These are phyloP conservation scores for Chouioia cunea DNA, from an alignment of 2,888 invertebrate species.

Conservation along the genomic window DNA sequence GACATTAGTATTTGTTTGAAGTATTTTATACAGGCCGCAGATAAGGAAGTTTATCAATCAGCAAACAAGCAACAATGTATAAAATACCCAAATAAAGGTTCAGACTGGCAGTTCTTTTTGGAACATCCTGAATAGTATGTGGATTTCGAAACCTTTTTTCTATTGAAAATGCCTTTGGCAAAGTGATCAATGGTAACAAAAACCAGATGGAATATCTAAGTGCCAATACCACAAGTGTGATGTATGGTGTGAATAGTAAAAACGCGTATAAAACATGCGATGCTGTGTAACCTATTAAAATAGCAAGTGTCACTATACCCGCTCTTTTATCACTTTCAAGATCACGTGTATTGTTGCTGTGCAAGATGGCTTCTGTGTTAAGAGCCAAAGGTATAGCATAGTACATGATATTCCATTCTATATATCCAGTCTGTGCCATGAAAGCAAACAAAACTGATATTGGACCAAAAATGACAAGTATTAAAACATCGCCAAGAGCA, in stretches of 20 bases:
- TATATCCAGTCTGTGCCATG: conserved; percentile 90
- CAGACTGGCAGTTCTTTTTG: conserved; percentile 88
- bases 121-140: conserved; percentile 84
- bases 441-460: conserved; percentile 94
- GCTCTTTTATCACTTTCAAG: conserved; percentile 88
- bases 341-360: conserved; percentile 95
- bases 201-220: conserved; percentile 90
- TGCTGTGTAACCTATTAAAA: conserved; percentile 89
- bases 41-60: conserved; percentile 64
- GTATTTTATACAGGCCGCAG: conserved; percentile 51
- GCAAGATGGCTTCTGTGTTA: conserved; percentile 95
- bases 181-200: conserved; percentile 86
- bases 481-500: conserved; percentile 91
- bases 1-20: conserved; percentile 18
- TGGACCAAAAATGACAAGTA: conserved; percentile 94
- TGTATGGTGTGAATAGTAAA: conserved; percentile 91
- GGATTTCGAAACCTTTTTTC: conserved; percentile 89
- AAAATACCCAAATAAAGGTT: conserved; percentile 93
- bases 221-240: conserved; percentile 87
- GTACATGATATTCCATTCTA: conserved; percentile 92
- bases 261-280: conserved; percentile 93
- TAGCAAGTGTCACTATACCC: conserved; percentile 95
- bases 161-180: conserved; percentile 89
- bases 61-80: conserved; percentile 83
- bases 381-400: conserved; percentile 94